Conservation (phyloP, 2,797 vertebrate genomes). For the Mastacembelus armatus region DNA sequence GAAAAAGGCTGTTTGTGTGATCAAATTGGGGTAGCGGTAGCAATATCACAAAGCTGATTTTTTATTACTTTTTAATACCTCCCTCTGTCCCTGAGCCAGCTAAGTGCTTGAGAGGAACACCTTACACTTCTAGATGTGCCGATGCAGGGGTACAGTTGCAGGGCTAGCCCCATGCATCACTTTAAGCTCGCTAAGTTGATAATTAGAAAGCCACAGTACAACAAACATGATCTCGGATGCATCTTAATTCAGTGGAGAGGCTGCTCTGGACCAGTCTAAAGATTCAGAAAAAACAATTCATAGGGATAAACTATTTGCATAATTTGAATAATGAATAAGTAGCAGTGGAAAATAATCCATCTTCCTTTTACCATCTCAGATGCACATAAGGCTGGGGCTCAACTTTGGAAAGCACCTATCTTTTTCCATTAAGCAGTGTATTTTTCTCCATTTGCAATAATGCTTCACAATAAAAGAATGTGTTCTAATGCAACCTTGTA, state of each 20-base stretch:
- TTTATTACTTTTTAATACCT: too few species aligned
- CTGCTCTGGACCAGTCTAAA: not conserved
- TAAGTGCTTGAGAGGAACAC: too few species aligned
- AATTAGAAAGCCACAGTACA: constrained; percentile 16
- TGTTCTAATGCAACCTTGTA: constrained; percentile 70
- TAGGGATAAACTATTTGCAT: constrained; percentile 55
- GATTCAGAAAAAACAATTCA: constrained; percentile 36
- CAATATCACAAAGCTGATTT: too few species aligned
- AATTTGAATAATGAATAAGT: constrained; percentile 56
- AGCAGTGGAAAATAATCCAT: constrained; percentile 63
- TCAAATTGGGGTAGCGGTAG: too few species aligned
- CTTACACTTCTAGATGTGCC: too few species aligned
- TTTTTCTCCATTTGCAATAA: constrained; percentile 76
- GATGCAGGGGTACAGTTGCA: too few species aligned
- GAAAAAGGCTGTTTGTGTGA: too few species aligned
- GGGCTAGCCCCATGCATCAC: not conserved
- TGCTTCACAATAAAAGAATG: constrained; percentile 63
- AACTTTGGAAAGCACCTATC: constrained; percentile 74
- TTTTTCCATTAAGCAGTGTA: constrained; percentile 75
- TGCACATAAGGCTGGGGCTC: constrained; percentile 64
- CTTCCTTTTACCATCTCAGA: constrained; percentile 73
- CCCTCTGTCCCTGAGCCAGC: too few species aligned
- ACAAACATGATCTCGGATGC: constrained; percentile 5
- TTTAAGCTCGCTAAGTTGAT: constrained; percentile 3
- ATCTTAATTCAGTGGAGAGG: constrained; percentile 33